Conservation (phyloP, 2,888 invertebrate genomes). For the Andrena bucephala region DNA sequence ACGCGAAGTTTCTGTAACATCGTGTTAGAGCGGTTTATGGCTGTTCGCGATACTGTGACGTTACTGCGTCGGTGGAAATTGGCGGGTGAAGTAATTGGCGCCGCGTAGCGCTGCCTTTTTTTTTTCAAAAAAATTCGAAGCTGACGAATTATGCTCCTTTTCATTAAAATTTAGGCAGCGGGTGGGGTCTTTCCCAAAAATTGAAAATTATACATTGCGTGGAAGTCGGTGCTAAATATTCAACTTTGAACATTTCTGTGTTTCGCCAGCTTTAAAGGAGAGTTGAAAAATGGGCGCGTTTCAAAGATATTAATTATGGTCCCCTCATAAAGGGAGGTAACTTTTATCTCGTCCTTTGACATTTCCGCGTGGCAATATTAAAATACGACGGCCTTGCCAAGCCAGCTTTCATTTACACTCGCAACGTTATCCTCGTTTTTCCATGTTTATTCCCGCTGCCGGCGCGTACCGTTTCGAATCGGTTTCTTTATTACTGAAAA, state of each 20-base stretch:
- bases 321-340: neutral
- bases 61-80: neutral
- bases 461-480: constrained; percentile 21
- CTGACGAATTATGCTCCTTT: no score
- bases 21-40: constrained; percentile 36
- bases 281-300: neutral
- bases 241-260: no score
- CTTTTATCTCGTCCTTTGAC: constrained; percentile 2
- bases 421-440: neutral
- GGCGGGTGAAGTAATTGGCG: neutral
- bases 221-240: no score
- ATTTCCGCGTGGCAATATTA: constrained; percentile 20
- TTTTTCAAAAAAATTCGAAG: neutral
- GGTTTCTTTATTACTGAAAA: constrained; percentile 54
- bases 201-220: no score
- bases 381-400: constrained; percentile 20
- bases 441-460: constrained; percentile 8
- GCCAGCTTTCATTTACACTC: constrained; percentile 17
- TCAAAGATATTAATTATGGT: constrained; percentile 3
- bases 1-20: constrained; percentile 35
- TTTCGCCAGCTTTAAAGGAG: no score
- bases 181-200: no score
- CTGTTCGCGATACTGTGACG: constrained; percentile 14
- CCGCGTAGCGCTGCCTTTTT: neutral
- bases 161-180: no score